Conservation (phyloP, 2,113 vertebrate genomes). For the Bungarus multicinctus region DNA sequence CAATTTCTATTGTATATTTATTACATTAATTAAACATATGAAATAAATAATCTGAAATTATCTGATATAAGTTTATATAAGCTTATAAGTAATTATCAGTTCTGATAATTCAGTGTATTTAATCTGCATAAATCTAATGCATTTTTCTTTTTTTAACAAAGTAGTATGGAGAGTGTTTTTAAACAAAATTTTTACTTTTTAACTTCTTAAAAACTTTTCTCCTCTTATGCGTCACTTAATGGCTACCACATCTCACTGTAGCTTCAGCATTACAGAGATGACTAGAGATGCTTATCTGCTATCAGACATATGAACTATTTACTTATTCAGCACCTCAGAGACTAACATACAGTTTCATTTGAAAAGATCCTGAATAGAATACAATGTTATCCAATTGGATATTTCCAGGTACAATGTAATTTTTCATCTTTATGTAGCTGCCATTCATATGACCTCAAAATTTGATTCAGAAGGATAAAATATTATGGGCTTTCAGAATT, state of each 20-base stretch:
- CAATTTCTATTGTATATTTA: background rate
- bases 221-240: background rate
- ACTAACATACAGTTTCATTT: background rate
- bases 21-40: background rate
- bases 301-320: background rate
- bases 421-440: background rate
- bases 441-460: background rate
- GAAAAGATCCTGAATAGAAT: background rate
- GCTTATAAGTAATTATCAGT: background rate
- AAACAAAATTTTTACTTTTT: background rate
- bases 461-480: background rate
- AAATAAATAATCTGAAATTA: background rate
- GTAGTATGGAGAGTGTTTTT: background rate
- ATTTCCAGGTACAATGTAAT: background rate
- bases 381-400: background rate
- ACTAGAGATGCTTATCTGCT: background rate
- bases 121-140: background rate
- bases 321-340: background rate
- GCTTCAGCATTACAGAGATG: background rate
- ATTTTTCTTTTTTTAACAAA: background rate
- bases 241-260: background rate
- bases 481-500: background rate
- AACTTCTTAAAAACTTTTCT: background rate
- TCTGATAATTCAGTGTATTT: background rate
- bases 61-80: background rate